Conservation (phyloP, 2,888 invertebrate species). For the Leucania comma region DNA sequence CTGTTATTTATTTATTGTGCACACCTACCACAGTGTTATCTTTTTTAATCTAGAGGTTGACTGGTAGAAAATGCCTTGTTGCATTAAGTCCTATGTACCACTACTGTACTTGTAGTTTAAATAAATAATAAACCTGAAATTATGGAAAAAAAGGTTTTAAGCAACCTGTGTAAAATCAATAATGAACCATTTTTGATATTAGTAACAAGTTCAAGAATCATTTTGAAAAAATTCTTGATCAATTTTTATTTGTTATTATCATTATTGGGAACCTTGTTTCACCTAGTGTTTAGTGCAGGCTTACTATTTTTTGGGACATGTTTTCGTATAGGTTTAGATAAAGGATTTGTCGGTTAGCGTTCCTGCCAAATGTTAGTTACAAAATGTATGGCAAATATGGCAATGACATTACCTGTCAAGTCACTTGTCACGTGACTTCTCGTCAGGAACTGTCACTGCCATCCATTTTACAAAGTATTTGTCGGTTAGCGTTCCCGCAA, state of each 20-base stretch:
- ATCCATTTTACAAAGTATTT: too few species aligned
- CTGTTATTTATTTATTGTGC: too few species aligned
- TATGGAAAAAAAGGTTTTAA: background rate
- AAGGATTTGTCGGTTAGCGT: too few species aligned
- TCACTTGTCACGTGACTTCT: too few species aligned
- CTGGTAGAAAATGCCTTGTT: background rate
- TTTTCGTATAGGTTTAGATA: background rate
- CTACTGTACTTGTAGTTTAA: background rate
- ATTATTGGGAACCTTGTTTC: background rate
- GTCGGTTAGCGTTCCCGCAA: too few species aligned
- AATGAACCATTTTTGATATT: background rate
- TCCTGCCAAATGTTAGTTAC: too few species aligned
- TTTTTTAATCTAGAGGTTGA: too few species aligned
- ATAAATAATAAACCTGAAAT: background rate
- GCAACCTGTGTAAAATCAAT: background rate
- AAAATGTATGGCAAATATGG: too few species aligned
- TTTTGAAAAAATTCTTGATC: background rate
- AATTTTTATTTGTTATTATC: background rate
- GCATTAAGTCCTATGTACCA: too few species aligned
- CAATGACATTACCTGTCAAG: too few species aligned
- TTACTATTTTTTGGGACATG: background rate
- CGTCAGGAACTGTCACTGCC: too few species aligned
- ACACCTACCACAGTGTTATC: too few species aligned
- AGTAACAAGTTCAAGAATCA: background rate
- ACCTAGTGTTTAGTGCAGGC: background rate